A percentile compares a stretch with the other conserved stretches of the same genome.
phyloP scores from a whole-genome alignment of 2,113 vertebrate species.

The Microcebus ravelobensis region DNA sequence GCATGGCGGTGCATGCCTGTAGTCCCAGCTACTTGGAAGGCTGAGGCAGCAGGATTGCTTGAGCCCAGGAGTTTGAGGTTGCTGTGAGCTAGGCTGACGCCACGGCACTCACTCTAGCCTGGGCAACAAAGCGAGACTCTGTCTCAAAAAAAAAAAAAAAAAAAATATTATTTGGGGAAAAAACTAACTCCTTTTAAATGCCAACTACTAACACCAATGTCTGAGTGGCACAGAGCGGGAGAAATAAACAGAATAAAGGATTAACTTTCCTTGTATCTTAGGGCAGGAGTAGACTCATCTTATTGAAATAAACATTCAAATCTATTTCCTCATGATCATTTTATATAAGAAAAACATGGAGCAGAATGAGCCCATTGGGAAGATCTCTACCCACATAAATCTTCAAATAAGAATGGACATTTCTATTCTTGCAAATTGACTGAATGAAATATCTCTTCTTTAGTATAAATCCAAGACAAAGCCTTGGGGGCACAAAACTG shows the following conservation, averaged over 20 bases:
- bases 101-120: no score
- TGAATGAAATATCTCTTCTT: not conserved
- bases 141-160: no score
- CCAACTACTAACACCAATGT: not conserved
- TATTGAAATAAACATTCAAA: not conserved
- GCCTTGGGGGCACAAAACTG: not conserved
- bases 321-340: not conserved
- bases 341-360: not conserved
- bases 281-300: not conserved
- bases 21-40: no score
- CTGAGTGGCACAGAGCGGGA: not conserved
- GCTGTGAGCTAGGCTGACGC: no score
- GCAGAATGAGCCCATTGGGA: not conserved
- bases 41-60: no score
- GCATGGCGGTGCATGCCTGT: no score
- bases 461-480: not conserved
- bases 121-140: no score
- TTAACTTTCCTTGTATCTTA: not conserved
- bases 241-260: not conserved
- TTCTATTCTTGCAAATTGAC: not conserved
- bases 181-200: not conserved
- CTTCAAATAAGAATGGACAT: not conserved
- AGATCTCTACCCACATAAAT: not conserved
- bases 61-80: no score
- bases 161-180: not conserved